phyloP scores from a whole-genome alignment of 2,113 vertebrate species.

The Lonchura striata region DNA sequence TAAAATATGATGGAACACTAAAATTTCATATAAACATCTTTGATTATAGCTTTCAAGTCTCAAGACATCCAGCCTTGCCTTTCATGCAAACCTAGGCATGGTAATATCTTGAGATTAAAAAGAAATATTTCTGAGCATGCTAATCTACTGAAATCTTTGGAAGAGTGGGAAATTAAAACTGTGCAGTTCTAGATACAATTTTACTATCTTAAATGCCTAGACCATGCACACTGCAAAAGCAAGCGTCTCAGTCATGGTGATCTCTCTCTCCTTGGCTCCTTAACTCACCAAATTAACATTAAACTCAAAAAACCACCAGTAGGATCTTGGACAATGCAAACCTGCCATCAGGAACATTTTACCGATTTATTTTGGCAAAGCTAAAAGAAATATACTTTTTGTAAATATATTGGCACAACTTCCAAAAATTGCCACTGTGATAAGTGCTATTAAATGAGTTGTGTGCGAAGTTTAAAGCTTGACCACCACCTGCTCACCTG shows the following conservation, averaged over 20 bases:
- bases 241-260: rapidly evolving
- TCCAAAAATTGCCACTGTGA: rapidly evolving
- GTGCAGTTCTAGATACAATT: neutral
- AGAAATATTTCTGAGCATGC: neutral
- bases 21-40: conserved; percentile 34
- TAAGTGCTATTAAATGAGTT: neutral
- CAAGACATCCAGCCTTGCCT: neutral
- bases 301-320: neutral
- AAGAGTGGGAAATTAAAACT: neutral
- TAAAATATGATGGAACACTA: conserved; percentile 12
- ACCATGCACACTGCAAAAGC: neutral
- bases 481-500: neutral
- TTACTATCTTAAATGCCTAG: neutral
- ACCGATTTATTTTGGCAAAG: neutral
- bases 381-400: neutral
- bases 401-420: neutral
- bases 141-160: neutral
- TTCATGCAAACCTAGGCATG: neutral
- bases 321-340: neutral
- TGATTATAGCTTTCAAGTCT: neutral
- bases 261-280: neutral
- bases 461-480: neutral
- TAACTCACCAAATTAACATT: neutral
- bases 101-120: neutral
- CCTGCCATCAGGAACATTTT: neutral